Conservation (phyloP, 64 coral and sea anemone genomes). For the Montipora capricornis region DNA sequence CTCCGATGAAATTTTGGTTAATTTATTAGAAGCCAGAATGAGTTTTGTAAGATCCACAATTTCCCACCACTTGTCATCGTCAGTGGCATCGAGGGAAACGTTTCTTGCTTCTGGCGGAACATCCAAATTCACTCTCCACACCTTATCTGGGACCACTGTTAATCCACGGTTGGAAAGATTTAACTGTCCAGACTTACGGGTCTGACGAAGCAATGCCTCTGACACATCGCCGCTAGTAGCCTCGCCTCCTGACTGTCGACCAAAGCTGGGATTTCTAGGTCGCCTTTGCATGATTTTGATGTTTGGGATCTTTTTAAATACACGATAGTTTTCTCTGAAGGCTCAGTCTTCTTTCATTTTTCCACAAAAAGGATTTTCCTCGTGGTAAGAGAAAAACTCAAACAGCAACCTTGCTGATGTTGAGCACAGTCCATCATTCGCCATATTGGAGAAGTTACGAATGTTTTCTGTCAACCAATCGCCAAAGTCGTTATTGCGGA, state of each 20-base stretch:
- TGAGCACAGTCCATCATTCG: no score
- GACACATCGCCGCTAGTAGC: slow-evolving; percentile 65
- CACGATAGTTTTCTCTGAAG: no score
- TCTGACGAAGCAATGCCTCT: slow-evolving; percentile 84
- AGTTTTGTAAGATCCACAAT: slow-evolving; percentile 89
- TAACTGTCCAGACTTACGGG: slow-evolving; percentile 88
- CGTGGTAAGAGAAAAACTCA: no score
- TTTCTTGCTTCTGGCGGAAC: slow-evolving; percentile 85
- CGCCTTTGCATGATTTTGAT: slow-evolving; percentile 73
- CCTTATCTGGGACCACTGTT: slow-evolving; percentile 81
- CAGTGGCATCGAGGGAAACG: slow-evolving; percentile 83
- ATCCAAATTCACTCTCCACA: slow-evolving; percentile 92
- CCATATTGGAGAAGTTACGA: no score
- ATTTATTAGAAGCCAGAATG: slow-evolving; percentile 90
- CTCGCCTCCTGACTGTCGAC: not conserved
- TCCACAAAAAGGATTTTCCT: no score
- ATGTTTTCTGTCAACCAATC: no score
- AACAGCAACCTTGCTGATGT: no score
- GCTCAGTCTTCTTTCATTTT: no score
- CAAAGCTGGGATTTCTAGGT: slow-evolving; percentile 58
- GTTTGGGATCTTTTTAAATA: no score
- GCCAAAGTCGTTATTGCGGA: no score
- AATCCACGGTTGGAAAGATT: slow-evolving; percentile 91
- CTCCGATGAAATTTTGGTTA: slow-evolving; percentile 84
- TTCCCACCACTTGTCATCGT: slow-evolving; percentile 97